phyloP scores from a whole-genome alignment of 1,140 invertebrate genomes.

The Nasonia longicornis region DNA sequence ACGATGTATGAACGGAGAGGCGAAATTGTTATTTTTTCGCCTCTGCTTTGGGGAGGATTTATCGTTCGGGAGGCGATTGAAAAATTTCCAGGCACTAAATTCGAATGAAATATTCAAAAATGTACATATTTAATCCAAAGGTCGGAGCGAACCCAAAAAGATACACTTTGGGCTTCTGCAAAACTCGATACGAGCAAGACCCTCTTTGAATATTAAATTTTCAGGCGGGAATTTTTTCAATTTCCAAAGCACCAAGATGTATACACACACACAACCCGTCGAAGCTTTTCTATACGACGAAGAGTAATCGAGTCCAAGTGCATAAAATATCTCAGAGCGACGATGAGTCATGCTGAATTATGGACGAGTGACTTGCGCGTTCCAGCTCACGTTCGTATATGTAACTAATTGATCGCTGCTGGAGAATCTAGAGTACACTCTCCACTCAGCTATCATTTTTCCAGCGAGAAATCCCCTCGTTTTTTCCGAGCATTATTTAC shows the following conservation, averaged over 20 bases:
- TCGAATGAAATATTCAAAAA: too few species aligned
- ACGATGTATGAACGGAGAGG: not conserved
- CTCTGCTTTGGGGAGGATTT: too few species aligned
- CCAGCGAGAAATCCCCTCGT: too few species aligned
- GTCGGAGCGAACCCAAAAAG: not conserved
- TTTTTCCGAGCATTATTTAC: too few species aligned
- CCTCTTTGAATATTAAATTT: not conserved
- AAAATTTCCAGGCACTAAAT: not conserved
- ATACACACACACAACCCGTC: not conserved
- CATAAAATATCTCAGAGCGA: not conserved
- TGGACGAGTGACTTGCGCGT: slow-evolving; percentile 8
- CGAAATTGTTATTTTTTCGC: too few species aligned
- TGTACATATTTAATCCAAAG: not conserved
- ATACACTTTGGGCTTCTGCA: not conserved
- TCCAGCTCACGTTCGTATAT: not conserved
- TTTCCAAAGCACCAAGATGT: not conserved
- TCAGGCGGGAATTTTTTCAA: not conserved
- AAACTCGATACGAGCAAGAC: not conserved
- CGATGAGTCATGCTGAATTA: slow-evolving; percentile 3
- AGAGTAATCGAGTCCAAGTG: not conserved
- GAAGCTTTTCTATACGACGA: not conserved
- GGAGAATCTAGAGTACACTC: not conserved
- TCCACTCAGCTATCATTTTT: too few species aligned
- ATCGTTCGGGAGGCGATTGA: not conserved
- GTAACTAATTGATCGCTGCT: not conserved